Percentiles rank a stretch among this genome's conserved stretches.
These are phyloP conservation scores for Gila robusta DNA, from an alignment of 2,797 vertebrate species.

Conservation along the genomic window DNA sequence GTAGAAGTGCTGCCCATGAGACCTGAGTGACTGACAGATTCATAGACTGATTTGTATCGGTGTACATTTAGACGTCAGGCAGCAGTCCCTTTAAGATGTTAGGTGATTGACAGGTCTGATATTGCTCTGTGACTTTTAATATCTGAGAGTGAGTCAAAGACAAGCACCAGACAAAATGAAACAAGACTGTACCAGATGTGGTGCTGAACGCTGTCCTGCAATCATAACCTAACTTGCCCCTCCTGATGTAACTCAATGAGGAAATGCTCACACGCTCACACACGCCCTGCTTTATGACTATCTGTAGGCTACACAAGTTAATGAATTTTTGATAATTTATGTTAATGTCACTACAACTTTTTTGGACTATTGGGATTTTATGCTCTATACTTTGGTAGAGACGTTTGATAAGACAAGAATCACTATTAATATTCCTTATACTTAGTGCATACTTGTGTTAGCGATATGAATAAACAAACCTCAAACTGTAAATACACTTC, in stretches of 20 bases:
- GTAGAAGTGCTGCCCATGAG: conserved; percentile 6
- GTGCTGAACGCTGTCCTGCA: conserved; percentile 13
- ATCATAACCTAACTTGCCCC: conserved; percentile 16
- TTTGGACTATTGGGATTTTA: background rate
- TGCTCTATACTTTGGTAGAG: background rate
- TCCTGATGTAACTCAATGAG: conserved; percentile 1
- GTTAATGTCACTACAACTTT: conserved; percentile 5
- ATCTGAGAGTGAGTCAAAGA: conserved; percentile 66
- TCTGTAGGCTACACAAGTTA: background rate
- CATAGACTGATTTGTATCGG: conserved; percentile 60
- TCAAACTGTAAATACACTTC: background rate
- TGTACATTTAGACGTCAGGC: conserved; percentile 22
- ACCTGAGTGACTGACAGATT: conserved; percentile 22
- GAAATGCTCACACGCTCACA: background rate
- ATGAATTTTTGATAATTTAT: background rate
- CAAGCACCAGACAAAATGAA: conserved; percentile 58
- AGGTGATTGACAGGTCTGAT: conserved; percentile 75
- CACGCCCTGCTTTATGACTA: conserved; percentile 5
- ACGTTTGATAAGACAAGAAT: background rate
- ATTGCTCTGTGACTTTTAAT: conserved; percentile 80
- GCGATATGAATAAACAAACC: background rate
- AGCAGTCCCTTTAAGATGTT: conserved; percentile 62
- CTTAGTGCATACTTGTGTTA: background rate
- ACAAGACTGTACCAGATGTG: conserved; percentile 65
- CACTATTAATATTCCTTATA: background rate